Conservation (phyloP, 2,797 vertebrate species). For the Eospalax fontanierii region DNA sequence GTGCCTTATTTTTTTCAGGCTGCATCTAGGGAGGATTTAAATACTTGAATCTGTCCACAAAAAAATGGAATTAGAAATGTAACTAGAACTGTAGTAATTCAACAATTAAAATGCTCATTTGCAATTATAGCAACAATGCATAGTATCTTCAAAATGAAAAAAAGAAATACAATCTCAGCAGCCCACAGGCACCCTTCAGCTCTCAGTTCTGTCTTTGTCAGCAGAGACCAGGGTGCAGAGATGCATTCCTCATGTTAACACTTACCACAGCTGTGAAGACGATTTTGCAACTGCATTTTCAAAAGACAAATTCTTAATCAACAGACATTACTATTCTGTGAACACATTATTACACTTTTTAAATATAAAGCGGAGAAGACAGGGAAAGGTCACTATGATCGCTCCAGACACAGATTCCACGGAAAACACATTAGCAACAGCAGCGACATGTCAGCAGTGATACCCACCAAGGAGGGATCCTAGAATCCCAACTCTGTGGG, state of each 20-base stretch:
- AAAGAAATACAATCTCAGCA: not conserved
- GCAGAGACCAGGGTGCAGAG: not conserved
- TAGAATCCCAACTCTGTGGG: not conserved
- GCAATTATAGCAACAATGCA: not conserved
- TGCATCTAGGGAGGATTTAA: constrained; percentile 17
- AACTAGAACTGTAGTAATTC: not conserved
- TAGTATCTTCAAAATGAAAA: constrained; percentile 42
- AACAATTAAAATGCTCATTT: constrained; percentile 34
- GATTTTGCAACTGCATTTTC: constrained; percentile 54
- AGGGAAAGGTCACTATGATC: constrained; percentile 50
- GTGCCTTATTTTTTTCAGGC: constrained; percentile 1
- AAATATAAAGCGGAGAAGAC: constrained; percentile 52
- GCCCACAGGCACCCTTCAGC: not conserved
- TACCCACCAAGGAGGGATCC: not conserved
- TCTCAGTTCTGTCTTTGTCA: not conserved
- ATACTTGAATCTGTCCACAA: not conserved
- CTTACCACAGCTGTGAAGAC: constrained; percentile 43
- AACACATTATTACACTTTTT: constrained; percentile 54
- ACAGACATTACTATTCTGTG: not conserved
- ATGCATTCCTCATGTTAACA: not conserved
- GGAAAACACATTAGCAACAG: constrained; percentile 59
- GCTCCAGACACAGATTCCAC: constrained; percentile 56
- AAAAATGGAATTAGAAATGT: not conserved
- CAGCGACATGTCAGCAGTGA: constrained; percentile 40
- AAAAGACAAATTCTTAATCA: constrained; percentile 64